Evolutionary conservation across 2,888 invertebrate genomes (phyloP), one percentile per base, ranked within the genome.

Genomic region (Caenorhabditis sulstoni): DNA sequence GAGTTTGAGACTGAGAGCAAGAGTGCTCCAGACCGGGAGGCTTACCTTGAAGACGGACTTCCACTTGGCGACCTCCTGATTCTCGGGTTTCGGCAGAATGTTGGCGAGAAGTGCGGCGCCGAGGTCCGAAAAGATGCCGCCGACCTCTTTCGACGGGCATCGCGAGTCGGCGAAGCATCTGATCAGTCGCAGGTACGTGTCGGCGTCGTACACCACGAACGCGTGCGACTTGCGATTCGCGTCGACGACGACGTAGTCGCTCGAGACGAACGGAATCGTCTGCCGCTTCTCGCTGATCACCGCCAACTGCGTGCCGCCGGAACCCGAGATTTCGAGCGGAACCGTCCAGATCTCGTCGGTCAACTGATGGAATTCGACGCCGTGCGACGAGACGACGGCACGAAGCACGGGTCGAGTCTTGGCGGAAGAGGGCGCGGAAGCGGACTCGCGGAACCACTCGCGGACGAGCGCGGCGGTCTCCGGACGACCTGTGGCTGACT

Each of bases 161-260:
- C 68, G 41, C 0, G 74, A 59, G 41, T 79, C 81, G 4, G 66
- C 70, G 55, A 70, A 82, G 53, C 85, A 85, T 23, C 82, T 68
- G 52, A 83, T 80, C 18, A 85, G 66, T 44, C 85, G 79, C 8
- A 81, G 73, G 50, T 85, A 85, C 5, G 83, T 79, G 53, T 79
- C 82, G 9, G 82, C 79, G 73, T 85, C 85, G 41, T 85, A 85
- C 12, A 81, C 80, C 4, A 85, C 74, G 29, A 85, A 79, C 8
- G 85, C 85, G 37, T 83, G 77, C 3, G 80, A 81, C 58, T 82
- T 85, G 23, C 85, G 39, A 1, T 53, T 45, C 11, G 85, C 79
- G 70, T 85, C 85, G 39, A 85, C 52, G 7, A 85, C 76, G 7
- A 85, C 81, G 61, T 82, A 85, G 59, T 83, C 82, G 47, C 59